These are phyloP conservation scores for Eumerus sabulonum DNA, from an alignment of 2,888 invertebrate genomes.

Conservation along the genomic window DNA sequence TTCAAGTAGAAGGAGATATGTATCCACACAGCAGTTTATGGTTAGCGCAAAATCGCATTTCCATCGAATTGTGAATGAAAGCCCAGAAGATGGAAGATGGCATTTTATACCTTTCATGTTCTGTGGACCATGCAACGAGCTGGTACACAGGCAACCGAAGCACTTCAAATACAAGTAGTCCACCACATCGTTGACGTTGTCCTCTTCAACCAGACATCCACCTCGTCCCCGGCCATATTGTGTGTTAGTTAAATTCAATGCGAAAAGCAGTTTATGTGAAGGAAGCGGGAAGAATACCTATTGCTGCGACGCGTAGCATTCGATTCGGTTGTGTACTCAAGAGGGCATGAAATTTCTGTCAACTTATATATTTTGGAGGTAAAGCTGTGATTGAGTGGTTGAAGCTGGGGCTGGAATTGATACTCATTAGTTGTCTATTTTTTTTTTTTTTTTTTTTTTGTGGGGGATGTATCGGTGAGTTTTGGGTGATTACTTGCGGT, in stretches of 20 bases:
- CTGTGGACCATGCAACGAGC: conserved; percentile 57
- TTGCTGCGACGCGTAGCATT: conserved; percentile 62
- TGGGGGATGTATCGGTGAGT: too few species aligned
- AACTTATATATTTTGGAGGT: conserved; percentile 48
- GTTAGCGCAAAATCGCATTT: conserved; percentile 59
- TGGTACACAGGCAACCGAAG: conserved; percentile 30
- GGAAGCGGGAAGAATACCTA: too few species aligned
- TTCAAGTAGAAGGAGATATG: conserved; percentile 6
- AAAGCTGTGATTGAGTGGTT: neutral
- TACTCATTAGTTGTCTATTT: conserved; percentile 68
- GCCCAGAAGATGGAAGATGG: conserved; percentile 33
- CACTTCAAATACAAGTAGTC: conserved; percentile 40
- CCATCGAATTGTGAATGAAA: conserved; percentile 56
- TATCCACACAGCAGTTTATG: conserved; percentile 9
- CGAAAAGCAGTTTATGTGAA: conserved; percentile 58
- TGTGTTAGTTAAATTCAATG: conserved; percentile 66
- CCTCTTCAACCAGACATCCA: neutral
- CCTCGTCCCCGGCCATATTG: conserved; percentile 38
- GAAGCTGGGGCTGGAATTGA: conserved; percentile 52
- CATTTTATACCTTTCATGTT: conserved; percentile 65
- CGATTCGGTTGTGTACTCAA: conserved; percentile 63
- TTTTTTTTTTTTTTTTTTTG: conserved; percentile 2
- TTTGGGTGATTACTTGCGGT: conserved; percentile 53
- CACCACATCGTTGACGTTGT: conserved; percentile 2
- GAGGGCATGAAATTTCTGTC: conserved; percentile 68